Evolutionary conservation across 2,113 vertebrate species (phyloP), one percentile per base, ranked within the genome.

Genomic region (Mixornis gularis): DNA sequence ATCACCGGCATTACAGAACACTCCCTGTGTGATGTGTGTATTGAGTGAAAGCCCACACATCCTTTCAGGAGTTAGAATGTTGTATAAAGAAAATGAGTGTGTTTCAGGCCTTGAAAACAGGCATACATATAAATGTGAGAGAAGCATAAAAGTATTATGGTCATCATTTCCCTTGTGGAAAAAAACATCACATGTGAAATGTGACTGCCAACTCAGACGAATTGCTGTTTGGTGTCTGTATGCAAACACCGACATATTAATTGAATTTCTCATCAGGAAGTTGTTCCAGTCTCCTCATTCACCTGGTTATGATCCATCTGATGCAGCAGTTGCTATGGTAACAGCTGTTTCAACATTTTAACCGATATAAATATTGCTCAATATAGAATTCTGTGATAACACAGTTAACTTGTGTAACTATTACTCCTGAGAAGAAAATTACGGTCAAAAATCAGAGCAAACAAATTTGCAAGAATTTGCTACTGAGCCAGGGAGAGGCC

Each of bases 251-350:
- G 72, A 70, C 19, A 22, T 89, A 76, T 81, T 88, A 91, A 95
- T 84, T 95, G 60, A 85, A 87, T 69, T 96, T 96, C 78, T 87
- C 81, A 73, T 82, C 70, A 59, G 46, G 74, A 96, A 69, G 48
- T 79, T 94, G 49, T 93, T 94, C 51, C 72, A 24, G 43, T 49
- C 79, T 87, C 69, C 94, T 79, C 13, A 26, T 95, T 95, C 74
- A 69, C 68, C 87, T 90, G 43, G 62, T 90, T 82, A 85, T 34
- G 70, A 78, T 64, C 63, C 56, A 65, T 85, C 93, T 59, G 74
- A 93, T 93, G 49, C 55, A 40, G 46, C 38, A 64, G 93, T 91
- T 89, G 41, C 79, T 69, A 83, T 89, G 93, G 93, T n/a, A 91
- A 72, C n/a, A 62, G 36, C 58, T 66, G 71, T 91, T 95, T 93